Conservation (phyloP, 2,888 invertebrate genomes). For the Drosophila borborema region DNA sequence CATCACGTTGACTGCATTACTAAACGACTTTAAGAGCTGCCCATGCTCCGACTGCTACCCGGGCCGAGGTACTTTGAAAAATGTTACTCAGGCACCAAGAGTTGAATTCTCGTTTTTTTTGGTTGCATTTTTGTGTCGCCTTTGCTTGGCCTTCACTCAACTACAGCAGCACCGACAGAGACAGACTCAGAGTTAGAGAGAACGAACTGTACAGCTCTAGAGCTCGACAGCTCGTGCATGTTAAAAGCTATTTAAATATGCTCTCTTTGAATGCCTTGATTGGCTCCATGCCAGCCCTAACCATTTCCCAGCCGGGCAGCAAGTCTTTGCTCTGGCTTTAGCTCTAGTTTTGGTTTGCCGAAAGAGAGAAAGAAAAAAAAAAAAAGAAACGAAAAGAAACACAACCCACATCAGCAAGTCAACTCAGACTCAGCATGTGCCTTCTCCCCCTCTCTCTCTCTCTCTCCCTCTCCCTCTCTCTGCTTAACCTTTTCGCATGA, state of each 20-base stretch:
- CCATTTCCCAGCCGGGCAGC: conserved; percentile 14
- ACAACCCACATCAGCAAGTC: not conserved
- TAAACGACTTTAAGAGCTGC: conserved; percentile 63
- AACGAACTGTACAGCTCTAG: conserved; percentile 3
- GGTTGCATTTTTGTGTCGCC: conserved; percentile 74
- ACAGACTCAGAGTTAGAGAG: not conserved
- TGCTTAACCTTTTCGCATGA: conserved; percentile 52
- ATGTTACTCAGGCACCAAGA: conserved; percentile 34
- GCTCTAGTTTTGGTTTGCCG: conserved; percentile 32
- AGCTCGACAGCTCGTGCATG: conserved; percentile 74
- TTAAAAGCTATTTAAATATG: conserved; percentile 80
- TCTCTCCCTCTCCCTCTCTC: conserved; percentile 27
- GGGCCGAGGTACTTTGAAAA: conserved; percentile 55
- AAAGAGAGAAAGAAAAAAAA: conserved; percentile 48
- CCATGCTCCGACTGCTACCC: not conserved
- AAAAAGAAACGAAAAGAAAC: conserved; percentile 13
- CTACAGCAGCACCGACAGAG: conserved; percentile 58
- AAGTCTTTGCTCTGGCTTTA: conserved; percentile 26
- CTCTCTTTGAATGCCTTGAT: conserved; percentile 81
- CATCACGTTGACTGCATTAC: conserved; percentile 73
- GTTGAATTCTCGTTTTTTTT: conserved; percentile 37
- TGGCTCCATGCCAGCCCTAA: conserved; percentile 58
- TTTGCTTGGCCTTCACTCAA: conserved; percentile 76
- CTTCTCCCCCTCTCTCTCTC: conserved; percentile 1
- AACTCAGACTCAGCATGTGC: conserved; percentile 1